Conservation (phyloP, 2,888 invertebrate species). For the Diarsia mendica region DNA sequence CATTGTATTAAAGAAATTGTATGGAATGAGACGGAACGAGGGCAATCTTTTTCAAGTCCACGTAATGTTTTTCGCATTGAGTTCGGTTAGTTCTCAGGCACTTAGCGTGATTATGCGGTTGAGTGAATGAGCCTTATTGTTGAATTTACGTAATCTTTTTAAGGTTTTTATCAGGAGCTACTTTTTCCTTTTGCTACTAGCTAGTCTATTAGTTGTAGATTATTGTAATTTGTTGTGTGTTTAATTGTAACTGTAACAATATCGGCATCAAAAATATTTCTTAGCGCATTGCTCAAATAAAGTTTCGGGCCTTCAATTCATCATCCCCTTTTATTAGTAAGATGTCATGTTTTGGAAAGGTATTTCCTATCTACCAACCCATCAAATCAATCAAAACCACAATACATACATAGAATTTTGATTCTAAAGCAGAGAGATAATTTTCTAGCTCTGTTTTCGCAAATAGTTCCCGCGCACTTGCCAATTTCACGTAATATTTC, state of each 20-base stretch:
- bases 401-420: conserved; percentile 2
- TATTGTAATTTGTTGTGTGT: no score
- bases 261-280: background rate
- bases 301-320: no score
- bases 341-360: background rate
- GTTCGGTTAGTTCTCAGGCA: conserved; percentile 53
- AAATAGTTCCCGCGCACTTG: conserved; percentile 38
- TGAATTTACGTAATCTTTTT: conserved; percentile 7
- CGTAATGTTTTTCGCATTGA: conserved; percentile 38
- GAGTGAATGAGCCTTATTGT: conserved; percentile 18
- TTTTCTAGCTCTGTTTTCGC: conserved; percentile 26
- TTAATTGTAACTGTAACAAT: background rate
- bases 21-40: conserved; percentile 49
- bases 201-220: background rate
- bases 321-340: background rate
- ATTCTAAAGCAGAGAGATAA: conserved; percentile 22
- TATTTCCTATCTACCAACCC: background rate
- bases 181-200: background rate
- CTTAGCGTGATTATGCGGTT: conserved; percentile 52
- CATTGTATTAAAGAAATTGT: conserved; percentile 64
- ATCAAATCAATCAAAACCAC: background rate
- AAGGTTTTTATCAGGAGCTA: background rate
- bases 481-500: conserved; percentile 61
- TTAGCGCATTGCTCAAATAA: background rate
- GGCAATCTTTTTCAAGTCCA: conserved; percentile 54